phyloP scores from a whole-genome alignment of 2,797 vertebrate species.

The Pipistrellus pygmaeus region DNA sequence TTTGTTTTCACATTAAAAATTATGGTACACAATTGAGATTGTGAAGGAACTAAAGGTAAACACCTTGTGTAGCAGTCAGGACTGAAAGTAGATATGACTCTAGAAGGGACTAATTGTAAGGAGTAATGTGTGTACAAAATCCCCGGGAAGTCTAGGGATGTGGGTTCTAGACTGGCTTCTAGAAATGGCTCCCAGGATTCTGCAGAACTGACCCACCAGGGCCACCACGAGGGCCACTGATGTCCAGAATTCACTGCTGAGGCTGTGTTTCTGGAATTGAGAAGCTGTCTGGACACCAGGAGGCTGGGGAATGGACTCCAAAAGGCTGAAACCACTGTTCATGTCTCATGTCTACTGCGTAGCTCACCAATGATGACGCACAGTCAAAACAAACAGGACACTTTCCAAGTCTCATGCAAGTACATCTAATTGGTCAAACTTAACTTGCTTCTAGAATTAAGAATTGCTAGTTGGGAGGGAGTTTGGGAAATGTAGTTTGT shows the following conservation, averaged over 20 bases:
- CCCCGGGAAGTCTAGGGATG: background rate
- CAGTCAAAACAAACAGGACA: background rate
- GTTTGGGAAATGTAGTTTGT: background rate
- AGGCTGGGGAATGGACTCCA: background rate
- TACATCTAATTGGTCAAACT: background rate
- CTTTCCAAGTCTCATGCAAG: background rate
- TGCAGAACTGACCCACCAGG: background rate
- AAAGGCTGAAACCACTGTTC: background rate
- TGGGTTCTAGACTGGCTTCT: background rate
- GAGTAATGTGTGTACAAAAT: background rate
- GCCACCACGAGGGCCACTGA: background rate
- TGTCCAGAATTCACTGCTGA: background rate
- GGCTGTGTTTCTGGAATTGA: background rate
- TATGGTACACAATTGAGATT: background rate
- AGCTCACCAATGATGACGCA: background rate
- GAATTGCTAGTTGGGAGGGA: background rate
- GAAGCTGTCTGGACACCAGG: background rate
- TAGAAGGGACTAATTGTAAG: background rate
- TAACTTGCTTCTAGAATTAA: slow-evolving; percentile 4
- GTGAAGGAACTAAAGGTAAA: background rate
- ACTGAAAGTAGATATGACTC: background rate
- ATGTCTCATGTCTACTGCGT: background rate
- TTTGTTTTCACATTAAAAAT: background rate
- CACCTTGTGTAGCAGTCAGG: background rate
- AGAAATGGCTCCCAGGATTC: background rate